These are phyloP conservation scores for Monochamus saltuarius DNA, from an alignment of 1,140 invertebrate genomes.

Conservation along the genomic window DNA sequence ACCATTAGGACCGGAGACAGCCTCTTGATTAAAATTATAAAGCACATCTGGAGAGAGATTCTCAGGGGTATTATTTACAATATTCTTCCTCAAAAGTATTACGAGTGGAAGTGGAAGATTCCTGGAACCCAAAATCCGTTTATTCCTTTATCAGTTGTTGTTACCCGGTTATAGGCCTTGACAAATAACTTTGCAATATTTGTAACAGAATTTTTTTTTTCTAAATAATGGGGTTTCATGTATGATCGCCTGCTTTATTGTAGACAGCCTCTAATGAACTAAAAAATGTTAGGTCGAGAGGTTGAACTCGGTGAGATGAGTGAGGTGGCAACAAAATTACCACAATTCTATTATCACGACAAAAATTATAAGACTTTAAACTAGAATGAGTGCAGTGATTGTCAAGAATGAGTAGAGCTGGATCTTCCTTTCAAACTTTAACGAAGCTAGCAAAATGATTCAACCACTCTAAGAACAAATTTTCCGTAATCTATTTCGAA, in stretches of 20 bases:
- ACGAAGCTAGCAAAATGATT: slow-evolving; percentile 45
- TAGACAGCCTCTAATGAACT: slow-evolving; percentile 16
- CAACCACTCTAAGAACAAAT: slow-evolving; percentile 41
- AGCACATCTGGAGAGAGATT: too few species aligned
- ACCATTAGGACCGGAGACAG: too few species aligned
- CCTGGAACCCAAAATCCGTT: slow-evolving; percentile 1
- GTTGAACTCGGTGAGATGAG: too few species aligned
- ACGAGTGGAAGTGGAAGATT: too few species aligned
- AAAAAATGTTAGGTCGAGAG: too few species aligned
- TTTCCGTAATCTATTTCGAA: slow-evolving; percentile 42
- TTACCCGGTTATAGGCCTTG: slow-evolving; percentile 20
- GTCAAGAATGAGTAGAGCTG: slow-evolving; percentile 43
- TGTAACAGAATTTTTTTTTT: slow-evolving; percentile 16
- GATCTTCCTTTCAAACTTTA: slow-evolving; percentile 40
- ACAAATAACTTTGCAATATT: slow-evolving; percentile 13
- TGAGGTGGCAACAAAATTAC: slow-evolving; percentile 2
- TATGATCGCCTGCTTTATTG: slow-evolving; percentile 13
- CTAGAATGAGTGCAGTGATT: slow-evolving; percentile 25
- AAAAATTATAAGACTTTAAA: slow-evolving; percentile 3
- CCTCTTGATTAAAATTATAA: too few species aligned
- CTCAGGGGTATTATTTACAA: too few species aligned
- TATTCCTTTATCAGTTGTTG: slow-evolving; percentile 12
- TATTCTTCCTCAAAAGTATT: too few species aligned
- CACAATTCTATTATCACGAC: slow-evolving; percentile 10
- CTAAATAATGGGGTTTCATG: slow-evolving; percentile 16